Percentiles rank a stretch among this genome's conserved stretches.
Conservation (phyloP, 2,797 vertebrate genomes). For the Dendrocincla fuliginosa region DNA sequence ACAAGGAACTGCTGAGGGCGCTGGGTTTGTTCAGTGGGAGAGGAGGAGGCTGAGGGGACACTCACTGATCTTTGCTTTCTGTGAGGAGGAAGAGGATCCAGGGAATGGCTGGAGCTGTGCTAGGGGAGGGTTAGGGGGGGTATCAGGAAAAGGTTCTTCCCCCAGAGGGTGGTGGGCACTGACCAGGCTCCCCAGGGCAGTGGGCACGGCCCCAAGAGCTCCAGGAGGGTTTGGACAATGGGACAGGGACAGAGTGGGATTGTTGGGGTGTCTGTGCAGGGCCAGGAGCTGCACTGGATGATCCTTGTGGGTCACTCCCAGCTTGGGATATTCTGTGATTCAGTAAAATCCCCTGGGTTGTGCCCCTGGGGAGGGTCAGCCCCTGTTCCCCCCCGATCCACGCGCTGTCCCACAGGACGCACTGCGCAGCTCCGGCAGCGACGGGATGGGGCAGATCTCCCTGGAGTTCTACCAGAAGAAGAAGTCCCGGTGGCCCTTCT, state of each 20-base stretch:
- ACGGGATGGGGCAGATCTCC: slow-evolving; percentile 95
- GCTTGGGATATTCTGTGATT: background rate
- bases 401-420: slow-evolving; percentile 81
- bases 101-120: background rate
- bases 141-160: background rate
- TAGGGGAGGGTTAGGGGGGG: background rate
- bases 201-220: background rate
- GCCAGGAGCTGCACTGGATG: background rate
- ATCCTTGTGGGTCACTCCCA: background rate
- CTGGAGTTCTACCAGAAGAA: slow-evolving; percentile 99
- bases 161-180: background rate
- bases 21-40: background rate
- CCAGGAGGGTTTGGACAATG: accelerated
- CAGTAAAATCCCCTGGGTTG: background rate
- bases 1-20: background rate
- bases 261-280: background rate
- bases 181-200: background rate
- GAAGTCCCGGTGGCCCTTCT: slow-evolving; percentile 97
- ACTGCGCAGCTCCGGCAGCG: slow-evolving; percentile 86
- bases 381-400: accelerated
- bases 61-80: accelerated
- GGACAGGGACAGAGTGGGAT: background rate
- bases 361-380: background rate
- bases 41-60: background rate
- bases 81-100: background rate